These are phyloP conservation scores for Darevskia nairensis DNA, from an alignment of 2,797 vertebrate genomes.

Conservation along the genomic window DNA sequence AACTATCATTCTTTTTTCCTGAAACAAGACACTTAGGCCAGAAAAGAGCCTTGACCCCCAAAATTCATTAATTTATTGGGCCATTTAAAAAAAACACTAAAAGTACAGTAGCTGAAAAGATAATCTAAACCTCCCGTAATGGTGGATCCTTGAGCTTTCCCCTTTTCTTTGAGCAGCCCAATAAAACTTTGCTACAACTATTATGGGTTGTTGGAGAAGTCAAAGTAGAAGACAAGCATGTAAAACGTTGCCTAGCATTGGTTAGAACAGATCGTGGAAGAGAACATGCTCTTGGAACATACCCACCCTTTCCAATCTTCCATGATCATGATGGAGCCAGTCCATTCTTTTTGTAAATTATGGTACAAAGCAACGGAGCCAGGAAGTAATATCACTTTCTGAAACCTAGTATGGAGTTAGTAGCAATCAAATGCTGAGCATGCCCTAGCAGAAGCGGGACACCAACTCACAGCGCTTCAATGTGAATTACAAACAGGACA, in stretches of 20 bases:
- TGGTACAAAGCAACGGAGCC: not conserved
- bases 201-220: not conserved
- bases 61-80: not conserved
- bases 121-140: not conserved
- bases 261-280: not conserved
- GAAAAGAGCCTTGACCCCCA: not conserved
- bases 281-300: not conserved
- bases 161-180: not conserved
- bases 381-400: not conserved
- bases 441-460: not conserved
- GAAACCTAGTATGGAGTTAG: not conserved
- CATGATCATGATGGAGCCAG: not conserved
- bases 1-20: slow-evolving; percentile 25
- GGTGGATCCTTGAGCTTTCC: not conserved
- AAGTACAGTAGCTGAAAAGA: not conserved
- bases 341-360: not conserved
- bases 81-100: not conserved
- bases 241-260: not conserved
- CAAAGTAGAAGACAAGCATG: not conserved
- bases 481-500: not conserved
- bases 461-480: too few species aligned
- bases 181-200: not conserved
- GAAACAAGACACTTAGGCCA: not conserved
- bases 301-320: not conserved
- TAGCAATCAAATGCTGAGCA: not conserved